Evolutionary conservation across 2,888 invertebrate genomes (phyloP).

Genomic region (Polydrusus cervinus): DNA sequence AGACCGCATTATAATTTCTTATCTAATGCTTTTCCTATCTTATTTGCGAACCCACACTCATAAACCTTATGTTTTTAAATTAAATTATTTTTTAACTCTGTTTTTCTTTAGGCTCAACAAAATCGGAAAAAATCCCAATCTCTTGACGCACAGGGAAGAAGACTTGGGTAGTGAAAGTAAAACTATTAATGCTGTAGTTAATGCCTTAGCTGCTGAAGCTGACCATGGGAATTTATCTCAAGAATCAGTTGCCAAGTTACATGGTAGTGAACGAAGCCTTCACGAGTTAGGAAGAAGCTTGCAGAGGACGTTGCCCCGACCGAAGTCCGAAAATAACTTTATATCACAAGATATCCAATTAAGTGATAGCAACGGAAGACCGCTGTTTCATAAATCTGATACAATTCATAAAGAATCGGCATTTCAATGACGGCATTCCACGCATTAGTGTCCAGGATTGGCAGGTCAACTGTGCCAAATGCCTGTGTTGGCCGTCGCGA

Average conservation of each 20-base stretch:
- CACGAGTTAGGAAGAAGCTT: slow-evolving; percentile 81
- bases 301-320: slow-evolving; percentile 81
- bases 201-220: slow-evolving; percentile 92
- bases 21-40: slow-evolving; percentile 18
- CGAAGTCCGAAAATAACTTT: slow-evolving; percentile 89
- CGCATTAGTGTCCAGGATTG: slow-evolving; percentile 75
- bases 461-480: slow-evolving; percentile 62
- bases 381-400: slow-evolving; percentile 86
- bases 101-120: slow-evolving; percentile 81
- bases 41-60: slow-evolving; percentile 19
- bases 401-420: slow-evolving; percentile 82
- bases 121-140: slow-evolving; percentile 97
- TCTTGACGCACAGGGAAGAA: slow-evolving; percentile 87
- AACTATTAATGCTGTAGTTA: slow-evolving; percentile 94
- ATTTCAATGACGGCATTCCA: slow-evolving; percentile 83
- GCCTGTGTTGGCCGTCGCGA: slow-evolving; percentile 62
- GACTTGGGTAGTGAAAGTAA: slow-evolving; percentile 82
- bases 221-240: slow-evolving; percentile 88
- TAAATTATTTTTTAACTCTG: background rate
- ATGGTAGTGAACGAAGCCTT: slow-evolving; percentile 68
- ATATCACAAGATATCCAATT: slow-evolving; percentile 77
- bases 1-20: slow-evolving; percentile 22
- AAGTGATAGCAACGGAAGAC: slow-evolving; percentile 75
- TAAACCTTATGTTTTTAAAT: background rate
- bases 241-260: slow-evolving; percentile 74